phyloP scores from a whole-genome alignment of 2,113 vertebrate genomes.

The Cyprinodon variegatus region DNA sequence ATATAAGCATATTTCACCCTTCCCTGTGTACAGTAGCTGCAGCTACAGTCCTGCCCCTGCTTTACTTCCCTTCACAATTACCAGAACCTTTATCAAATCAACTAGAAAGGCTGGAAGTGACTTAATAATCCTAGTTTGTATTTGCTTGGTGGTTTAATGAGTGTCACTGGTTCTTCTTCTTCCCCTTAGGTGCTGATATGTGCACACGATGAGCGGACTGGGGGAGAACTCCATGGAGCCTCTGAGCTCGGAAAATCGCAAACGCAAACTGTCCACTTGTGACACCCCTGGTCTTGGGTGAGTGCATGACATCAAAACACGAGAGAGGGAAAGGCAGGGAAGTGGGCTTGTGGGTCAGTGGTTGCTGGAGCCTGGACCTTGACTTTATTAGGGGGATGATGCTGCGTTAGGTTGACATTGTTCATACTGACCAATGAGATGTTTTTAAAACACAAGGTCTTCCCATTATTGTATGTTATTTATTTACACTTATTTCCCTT shows the following conservation, averaged over 20 bases:
- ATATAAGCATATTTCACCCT: conserved; percentile 67
- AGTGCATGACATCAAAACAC: conserved; percentile 54
- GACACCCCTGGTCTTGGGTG: conserved; percentile 88
- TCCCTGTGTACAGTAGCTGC: conserved; percentile 19
- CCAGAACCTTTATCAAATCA: conserved; percentile 10
- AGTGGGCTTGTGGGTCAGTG: conserved; percentile 63
- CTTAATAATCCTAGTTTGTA: conserved; percentile 26
- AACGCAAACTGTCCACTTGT: conserved; percentile 90
- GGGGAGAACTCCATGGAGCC: conserved; percentile 92
- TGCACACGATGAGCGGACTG: conserved; percentile 89
- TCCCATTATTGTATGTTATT: background rate
- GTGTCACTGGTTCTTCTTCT: conserved; percentile 18
- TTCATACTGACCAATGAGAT: background rate
- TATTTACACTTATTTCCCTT: background rate
- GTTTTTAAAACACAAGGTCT: background rate
- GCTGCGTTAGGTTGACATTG: conserved; percentile 10
- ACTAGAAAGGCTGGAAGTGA: conserved; percentile 29
- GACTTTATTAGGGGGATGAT: conserved; percentile 7
- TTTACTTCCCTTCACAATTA: conserved; percentile 26
- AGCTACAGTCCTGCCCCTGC: conserved; percentile 29
- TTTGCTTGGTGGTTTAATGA: background rate
- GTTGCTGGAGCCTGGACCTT: conserved; percentile 24
- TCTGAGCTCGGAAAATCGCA: conserved; percentile 86
- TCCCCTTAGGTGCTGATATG: conserved; percentile 86
- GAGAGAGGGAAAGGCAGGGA: conserved; percentile 17